Conservation (phyloP, 2,797 vertebrate genomes). For the Sebastes kiyomatsui region DNA sequence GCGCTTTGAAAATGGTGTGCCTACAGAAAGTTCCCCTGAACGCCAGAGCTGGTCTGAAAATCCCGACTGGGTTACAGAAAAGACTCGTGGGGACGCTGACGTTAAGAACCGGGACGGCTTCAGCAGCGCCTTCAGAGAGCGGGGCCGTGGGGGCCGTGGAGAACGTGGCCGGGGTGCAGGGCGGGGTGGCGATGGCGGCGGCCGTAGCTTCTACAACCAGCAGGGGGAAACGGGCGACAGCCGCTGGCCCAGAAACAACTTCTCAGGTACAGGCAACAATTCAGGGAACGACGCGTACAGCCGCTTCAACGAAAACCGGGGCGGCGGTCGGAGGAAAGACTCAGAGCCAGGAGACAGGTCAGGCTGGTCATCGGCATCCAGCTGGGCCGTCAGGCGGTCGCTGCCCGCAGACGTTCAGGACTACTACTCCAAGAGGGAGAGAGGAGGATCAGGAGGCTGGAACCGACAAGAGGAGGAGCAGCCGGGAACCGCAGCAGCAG, state of each 20-base stretch:
- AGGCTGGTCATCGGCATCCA: constrained; percentile 97
- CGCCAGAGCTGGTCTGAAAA: constrained; percentile 84
- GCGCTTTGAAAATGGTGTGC: constrained; percentile 74
- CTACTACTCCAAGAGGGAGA: constrained; percentile 94
- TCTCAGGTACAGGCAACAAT: constrained; percentile 90
- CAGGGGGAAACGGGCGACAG: constrained; percentile 86
- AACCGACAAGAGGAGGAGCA: constrained; percentile 88
- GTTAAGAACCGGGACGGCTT: constrained; percentile 48
- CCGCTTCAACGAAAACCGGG: constrained; percentile 89
- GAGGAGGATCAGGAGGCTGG: constrained; percentile 86
- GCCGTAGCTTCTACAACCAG: constrained; percentile 81
- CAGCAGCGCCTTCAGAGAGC: constrained; percentile 71
- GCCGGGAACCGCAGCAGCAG: constrained; percentile 64
- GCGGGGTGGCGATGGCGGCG: constrained; percentile 72
- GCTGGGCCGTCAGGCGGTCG: constrained; percentile 95
- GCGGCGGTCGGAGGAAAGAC: constrained; percentile 86
- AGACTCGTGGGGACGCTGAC: constrained; percentile 81
- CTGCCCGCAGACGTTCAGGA: constrained; percentile 98
- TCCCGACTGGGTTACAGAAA: constrained; percentile 93
- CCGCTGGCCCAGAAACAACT: constrained; percentile 88
- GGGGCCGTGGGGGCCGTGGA: constrained; percentile 81
- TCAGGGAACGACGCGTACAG: constrained; percentile 88
- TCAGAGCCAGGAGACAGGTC: constrained; percentile 88
- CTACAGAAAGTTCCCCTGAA: constrained; percentile 81
- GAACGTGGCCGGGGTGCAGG: constrained; percentile 83